Evolutionary conservation across 2,888 invertebrate species (phyloP).

Genomic region (Orthosia cruda): DNA sequence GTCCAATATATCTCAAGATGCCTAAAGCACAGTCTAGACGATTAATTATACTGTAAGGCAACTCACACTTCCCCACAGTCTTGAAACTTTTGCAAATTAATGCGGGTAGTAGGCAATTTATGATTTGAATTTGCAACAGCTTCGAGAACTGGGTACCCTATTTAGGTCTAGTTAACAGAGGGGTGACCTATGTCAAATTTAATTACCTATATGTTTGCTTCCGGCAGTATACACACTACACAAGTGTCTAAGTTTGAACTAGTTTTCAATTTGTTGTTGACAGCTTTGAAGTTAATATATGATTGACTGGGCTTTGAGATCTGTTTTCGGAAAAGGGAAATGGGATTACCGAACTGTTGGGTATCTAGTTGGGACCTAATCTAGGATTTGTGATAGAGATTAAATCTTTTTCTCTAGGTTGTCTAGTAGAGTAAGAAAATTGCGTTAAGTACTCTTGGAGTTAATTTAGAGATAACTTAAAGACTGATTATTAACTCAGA

Average conservation of each 20-base stretch:
- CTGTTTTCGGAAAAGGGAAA: neutral
- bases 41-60: constrained; percentile 45
- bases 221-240: constrained; percentile 1
- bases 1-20: too few species aligned
- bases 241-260: constrained; percentile 24
- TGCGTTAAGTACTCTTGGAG: too few species aligned
- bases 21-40: constrained; percentile 26
- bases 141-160: neutral
- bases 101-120: constrained; percentile 34
- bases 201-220: constrained; percentile 36
- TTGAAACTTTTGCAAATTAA: constrained; percentile 55
- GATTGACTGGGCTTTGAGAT: neutral
- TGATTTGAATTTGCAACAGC: constrained; percentile 36
- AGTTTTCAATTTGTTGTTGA: constrained; percentile 39
- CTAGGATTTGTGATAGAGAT: too few species aligned
- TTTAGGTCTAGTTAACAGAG: constrained; percentile 29
- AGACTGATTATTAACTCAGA: neutral
- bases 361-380: too few species aligned
- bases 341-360: neutral
- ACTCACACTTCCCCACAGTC: constrained; percentile 12
- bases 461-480: too few species aligned
- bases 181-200: constrained; percentile 42
- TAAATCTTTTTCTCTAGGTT: too few species aligned
- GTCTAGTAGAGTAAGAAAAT: too few species aligned
- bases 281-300: constrained; percentile 2